Evolutionary conservation across 2,888 invertebrate species (phyloP), one percentile per base, ranked within the genome.

Genomic region (Mesorhabditis sp.): DNA sequence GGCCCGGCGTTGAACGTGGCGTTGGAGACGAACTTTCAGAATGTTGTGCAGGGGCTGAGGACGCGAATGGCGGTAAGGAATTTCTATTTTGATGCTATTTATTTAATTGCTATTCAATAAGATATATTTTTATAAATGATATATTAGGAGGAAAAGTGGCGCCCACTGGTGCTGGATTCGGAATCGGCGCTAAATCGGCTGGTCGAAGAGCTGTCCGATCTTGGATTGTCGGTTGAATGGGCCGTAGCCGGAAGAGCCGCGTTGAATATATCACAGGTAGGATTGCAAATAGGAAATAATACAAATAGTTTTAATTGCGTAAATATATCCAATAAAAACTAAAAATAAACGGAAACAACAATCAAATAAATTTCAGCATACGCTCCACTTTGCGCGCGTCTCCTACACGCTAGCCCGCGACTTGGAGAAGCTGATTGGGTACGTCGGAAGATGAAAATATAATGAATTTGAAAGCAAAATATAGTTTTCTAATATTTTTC

Each of bases 31-130:
- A 90, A 92, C 65, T 90, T 91, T 78, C 92, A 92, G 77, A 93
- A 93, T 86, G 89, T 92, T 77, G 89, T 92, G 28, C 94, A 94
- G 85, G 91, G 92, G 0, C 90, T 93, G 80, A 92, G 92, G 86
- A 88, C 91, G 70, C 90, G 89, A 63, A 86, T 87, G 42, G 80
- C 83, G 70, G 88, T 88, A 73, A 43, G 15, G 45, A 43, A 5
- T 62, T 13, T 42, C 4, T 4, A 67, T 28, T 67, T 58, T 61
- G 45, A 61, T 62, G 43, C 41, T 62, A 7, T 13, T 43, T 65
- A 13, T 41, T 43, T 43, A 43, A 13, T 44, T 45, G 50, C 15
- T 28, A 43, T 45, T 7, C 28, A 63, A 13, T 13, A 13, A 45
- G 63, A n/a, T 28, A 28, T 43, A 50, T 28, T 6, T 61, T 67